These are phyloP conservation scores for Chloropsis hardwickii DNA, from an alignment of 2,113 vertebrate species.

Conservation along the genomic window DNA sequence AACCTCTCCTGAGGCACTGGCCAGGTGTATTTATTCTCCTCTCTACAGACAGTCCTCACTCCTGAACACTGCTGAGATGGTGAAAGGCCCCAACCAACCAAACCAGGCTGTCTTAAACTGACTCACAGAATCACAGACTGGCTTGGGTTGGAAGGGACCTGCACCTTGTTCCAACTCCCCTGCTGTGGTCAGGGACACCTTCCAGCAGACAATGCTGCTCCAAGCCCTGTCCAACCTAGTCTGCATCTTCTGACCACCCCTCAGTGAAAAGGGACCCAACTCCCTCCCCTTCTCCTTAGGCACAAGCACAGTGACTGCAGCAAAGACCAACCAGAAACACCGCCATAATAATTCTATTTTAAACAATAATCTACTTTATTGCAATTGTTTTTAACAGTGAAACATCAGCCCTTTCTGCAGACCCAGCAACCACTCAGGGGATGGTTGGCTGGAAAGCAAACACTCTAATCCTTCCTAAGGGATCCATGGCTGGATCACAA, in stretches of 20 bases:
- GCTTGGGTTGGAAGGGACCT: not conserved
- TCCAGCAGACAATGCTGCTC: accelerated
- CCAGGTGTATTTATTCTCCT: too few species aligned
- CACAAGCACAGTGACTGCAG: not conserved
- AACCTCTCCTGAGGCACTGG: not conserved
- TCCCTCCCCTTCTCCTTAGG: not conserved
- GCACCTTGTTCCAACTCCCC: not conserved
- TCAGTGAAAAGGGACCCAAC: not conserved
- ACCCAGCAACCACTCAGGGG: not conserved
- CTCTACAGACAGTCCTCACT: not conserved
- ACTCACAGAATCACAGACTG: not conserved
- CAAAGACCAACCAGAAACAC: not conserved
- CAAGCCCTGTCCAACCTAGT: not conserved
- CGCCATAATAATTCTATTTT: not conserved
- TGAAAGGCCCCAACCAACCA: not conserved
- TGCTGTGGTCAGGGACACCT: not conserved
- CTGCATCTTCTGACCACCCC: not conserved
- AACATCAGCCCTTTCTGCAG: not conserved
- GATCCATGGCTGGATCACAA: not conserved
- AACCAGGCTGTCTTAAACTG: not conserved
- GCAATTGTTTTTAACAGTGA: not conserved
- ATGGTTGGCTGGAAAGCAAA: not conserved
- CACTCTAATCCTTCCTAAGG: not conserved
- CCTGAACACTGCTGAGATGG: not conserved
- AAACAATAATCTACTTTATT: not conserved